phyloP scores from a whole-genome alignment of 2,888 invertebrate species.

The Camponotus fellah region DNA sequence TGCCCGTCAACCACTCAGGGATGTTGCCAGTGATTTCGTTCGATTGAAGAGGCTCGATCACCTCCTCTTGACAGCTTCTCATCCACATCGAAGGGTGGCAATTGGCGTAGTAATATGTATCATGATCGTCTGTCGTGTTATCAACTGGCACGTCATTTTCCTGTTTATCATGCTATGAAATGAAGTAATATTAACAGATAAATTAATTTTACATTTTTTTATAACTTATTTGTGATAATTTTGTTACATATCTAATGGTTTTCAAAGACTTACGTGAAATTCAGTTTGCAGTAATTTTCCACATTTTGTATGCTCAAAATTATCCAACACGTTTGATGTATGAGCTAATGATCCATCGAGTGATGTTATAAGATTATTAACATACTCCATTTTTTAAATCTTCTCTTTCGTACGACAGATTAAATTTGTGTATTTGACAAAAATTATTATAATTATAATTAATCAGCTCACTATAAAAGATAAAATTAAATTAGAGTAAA shows the following conservation, averaged over 20 bases:
- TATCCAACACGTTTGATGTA: constrained; percentile 75
- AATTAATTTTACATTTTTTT: constrained; percentile 1
- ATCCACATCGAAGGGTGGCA: constrained; percentile 93
- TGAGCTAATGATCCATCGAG: constrained; percentile 45
- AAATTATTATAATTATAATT: too few relatives aligned
- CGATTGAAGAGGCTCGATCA: constrained; percentile 89
- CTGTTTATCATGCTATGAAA: constrained; percentile 53
- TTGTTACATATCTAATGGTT: not conserved
- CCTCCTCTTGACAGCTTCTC: constrained; percentile 92
- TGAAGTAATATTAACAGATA: not conserved
- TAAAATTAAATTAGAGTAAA: too few relatives aligned
- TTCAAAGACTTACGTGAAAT: constrained; percentile 73
- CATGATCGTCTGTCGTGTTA: not conserved
- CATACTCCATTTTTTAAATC: constrained; percentile 11
- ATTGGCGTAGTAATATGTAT: constrained; percentile 86
- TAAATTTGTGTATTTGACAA: not conserved
- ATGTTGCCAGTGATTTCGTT: constrained; percentile 90
- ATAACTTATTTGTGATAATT: not conserved
- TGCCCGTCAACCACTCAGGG: constrained; percentile 93
- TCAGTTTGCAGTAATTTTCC: constrained; percentile 71
- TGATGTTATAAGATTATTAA: constrained; percentile 31
- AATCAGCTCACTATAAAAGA: too few relatives aligned
- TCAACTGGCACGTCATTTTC: constrained; percentile 25
- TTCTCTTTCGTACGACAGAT: not conserved
- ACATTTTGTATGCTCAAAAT: constrained; percentile 72